Evolutionary conservation across 2,888 invertebrate genomes (phyloP).

Genomic region (Tyria jacobaeae): DNA sequence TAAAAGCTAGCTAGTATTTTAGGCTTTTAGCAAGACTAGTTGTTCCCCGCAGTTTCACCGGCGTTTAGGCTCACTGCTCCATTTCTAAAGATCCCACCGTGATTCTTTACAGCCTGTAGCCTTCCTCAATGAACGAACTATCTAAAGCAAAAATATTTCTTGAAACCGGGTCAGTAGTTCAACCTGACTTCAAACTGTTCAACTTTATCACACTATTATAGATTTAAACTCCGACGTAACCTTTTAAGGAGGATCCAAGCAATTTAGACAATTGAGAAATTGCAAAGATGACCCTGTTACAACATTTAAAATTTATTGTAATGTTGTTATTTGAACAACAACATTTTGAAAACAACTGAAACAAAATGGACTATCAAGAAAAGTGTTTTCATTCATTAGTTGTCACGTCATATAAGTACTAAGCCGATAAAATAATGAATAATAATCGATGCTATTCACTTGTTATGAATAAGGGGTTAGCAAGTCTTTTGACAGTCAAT

Average conservation of each 20-base stretch:
- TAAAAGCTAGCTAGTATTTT: too few species aligned
- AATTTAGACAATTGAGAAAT: not conserved
- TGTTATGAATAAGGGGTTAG: slow-evolving; percentile 27
- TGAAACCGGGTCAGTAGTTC: too few species aligned
- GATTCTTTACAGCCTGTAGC: too few species aligned
- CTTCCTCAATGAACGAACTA: too few species aligned
- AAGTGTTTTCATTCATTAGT: not conserved
- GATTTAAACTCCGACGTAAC: not conserved
- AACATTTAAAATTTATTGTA: not conserved
- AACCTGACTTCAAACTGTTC: too few species aligned
- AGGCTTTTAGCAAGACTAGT: too few species aligned
- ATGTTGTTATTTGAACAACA: not conserved
- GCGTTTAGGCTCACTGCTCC: too few species aligned
- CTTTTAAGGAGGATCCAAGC: not conserved
- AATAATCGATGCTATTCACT: not conserved
- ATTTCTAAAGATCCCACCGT: too few species aligned
- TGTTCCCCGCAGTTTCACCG: too few species aligned
- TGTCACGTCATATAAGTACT: not conserved
- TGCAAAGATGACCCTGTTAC: not conserved
- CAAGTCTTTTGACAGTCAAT: slow-evolving; percentile 17
- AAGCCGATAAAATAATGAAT: not conserved
- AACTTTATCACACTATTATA: too few species aligned
- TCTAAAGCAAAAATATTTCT: too few species aligned
- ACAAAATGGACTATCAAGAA: not conserved
- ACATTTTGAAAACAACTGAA: not conserved